phyloP scores from a whole-genome alignment of 2,113 vertebrate genomes.

The Edolisoma coerulescens region DNA sequence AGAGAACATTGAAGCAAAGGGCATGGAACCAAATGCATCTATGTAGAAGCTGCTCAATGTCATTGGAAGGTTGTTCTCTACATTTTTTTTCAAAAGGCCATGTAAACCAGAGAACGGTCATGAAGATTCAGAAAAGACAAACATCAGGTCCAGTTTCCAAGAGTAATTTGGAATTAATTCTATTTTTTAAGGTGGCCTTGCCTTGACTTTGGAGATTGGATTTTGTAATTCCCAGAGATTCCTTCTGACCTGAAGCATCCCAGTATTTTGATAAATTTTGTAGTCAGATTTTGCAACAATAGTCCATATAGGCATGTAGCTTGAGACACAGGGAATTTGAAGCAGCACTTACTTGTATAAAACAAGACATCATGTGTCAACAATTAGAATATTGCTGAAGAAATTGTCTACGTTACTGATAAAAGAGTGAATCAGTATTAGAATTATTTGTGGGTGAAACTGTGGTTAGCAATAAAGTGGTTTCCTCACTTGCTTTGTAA shows the following conservation, averaged over 20 bases:
- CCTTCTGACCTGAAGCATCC: not conserved
- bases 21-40: not conserved
- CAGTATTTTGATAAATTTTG: not conserved
- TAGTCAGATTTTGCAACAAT: not conserved
- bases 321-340: not conserved
- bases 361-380: not conserved
- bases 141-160: not conserved
- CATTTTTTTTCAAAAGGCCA: not conserved
- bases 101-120: not conserved
- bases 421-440: not conserved
- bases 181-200: not conserved
- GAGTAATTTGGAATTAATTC: not conserved
- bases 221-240: not conserved
- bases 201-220: not conserved
- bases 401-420: not conserved
- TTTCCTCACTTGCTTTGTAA: not conserved
- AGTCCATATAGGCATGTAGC: not conserved
- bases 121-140: not conserved
- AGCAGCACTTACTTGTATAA: not conserved
- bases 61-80: not conserved
- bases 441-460: not conserved
- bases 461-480: not conserved
- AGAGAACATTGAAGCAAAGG: not conserved
- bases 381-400: not conserved
- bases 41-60: not conserved